Percentiles rank a stretch among this genome's conserved stretches.
Evolutionary conservation across 1,140 invertebrate species (phyloP).

Genomic region (Drosophila repletoides): DNA sequence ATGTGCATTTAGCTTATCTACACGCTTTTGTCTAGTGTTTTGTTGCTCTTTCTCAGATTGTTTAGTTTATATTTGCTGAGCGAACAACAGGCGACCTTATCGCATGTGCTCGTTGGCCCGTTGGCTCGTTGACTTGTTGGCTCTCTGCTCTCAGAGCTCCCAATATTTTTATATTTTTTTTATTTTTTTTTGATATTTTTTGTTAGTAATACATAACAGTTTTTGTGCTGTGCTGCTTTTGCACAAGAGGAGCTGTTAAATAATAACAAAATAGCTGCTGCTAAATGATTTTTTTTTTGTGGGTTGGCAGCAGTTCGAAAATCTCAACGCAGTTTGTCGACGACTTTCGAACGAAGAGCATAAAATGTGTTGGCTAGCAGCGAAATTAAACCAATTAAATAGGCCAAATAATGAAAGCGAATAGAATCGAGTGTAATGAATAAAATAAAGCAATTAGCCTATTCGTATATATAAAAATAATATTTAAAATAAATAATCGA

Average conservation of each 20-base stretch:
- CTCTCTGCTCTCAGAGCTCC: slow-evolving; percentile 38
- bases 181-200: slow-evolving; percentile 44
- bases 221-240: slow-evolving; percentile 36
- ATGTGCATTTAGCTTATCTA: slow-evolving; percentile 70
- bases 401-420: slow-evolving; percentile 49
- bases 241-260: slow-evolving; percentile 65
- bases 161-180: slow-evolving; percentile 23
- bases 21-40: slow-evolving; percentile 38
- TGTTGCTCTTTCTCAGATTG: slow-evolving; percentile 40
- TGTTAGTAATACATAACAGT: slow-evolving; percentile 55
- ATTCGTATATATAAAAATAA: slow-evolving; percentile 21
- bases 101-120: slow-evolving; percentile 26
- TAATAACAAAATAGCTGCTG: slow-evolving; percentile 72
- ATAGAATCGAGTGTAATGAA: slow-evolving; percentile 34
- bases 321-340: slow-evolving; percentile 72
- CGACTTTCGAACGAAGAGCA: slow-evolving; percentile 78
- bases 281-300: slow-evolving; percentile 67
- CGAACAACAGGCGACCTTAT: slow-evolving; percentile 39
- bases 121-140: too few species aligned
- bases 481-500: background rate
- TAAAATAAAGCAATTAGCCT: slow-evolving; percentile 11
- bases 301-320: slow-evolving; percentile 46
- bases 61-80: slow-evolving; percentile 68
- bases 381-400: slow-evolving; percentile 44
- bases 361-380: slow-evolving; percentile 60